These are phyloP conservation scores for Caenorhabditis elegans DNA, from an alignment of 1,140 invertebrate genomes.

Conservation along the genomic window WBcel235 BX284605.5:8464001-8464500, in stretches of 20 bases:
- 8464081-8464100: not conserved
- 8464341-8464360: not conserved
- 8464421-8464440: not conserved
- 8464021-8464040: not conserved
- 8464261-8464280: not conserved
- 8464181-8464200: not conserved
- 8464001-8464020: not conserved
- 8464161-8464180: not conserved
- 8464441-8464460: not conserved
- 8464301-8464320: not conserved
- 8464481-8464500: too few relatives aligned
- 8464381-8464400: not conserved
- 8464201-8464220: too few relatives aligned
- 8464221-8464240: too few relatives aligned
- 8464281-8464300: not conserved
- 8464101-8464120: not conserved
- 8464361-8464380: slow-evolving; percentile 4
- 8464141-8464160: not conserved
- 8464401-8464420: not conserved
- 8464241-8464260: not conserved
- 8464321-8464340: slow-evolving; percentile 24
- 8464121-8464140: not conserved
- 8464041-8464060: not conserved
- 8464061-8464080: not conserved
- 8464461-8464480: not conserved